Percentiles rank a stretch among this genome's conserved stretches.
phyloP scores from a whole-genome alignment of 1,140 invertebrate species.

The Cephus cinctus region DNA sequence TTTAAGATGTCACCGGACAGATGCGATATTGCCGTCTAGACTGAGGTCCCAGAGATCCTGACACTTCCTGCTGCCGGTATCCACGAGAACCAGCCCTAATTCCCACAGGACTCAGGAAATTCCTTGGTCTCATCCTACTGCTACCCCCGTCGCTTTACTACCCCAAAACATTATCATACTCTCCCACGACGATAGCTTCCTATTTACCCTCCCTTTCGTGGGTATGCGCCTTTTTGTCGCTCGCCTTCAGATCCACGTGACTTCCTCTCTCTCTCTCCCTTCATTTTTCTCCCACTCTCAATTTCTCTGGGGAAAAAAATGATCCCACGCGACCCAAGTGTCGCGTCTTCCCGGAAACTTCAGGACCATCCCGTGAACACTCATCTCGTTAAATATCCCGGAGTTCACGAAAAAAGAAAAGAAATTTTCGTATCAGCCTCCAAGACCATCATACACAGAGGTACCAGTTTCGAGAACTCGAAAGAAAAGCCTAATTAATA shows the following conservation, averaged over 20 bases:
- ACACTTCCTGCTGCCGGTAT: conserved; percentile 34
- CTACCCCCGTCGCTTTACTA: neutral
- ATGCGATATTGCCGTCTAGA: conserved; percentile 46
- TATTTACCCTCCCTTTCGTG: no score
- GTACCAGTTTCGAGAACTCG: no score
- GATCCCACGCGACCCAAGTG: conserved; percentile 3
- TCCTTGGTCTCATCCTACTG: no score
- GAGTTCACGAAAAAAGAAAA: no score
- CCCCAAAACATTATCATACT: conserved; percentile 37
- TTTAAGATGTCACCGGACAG: conserved; percentile 43
- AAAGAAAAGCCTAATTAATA: no score
- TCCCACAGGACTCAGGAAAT: conserved; percentile 32
- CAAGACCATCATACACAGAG: no score
- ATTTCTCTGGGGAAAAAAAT: neutral
- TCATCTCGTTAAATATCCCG: no score
- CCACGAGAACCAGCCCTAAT: conserved; percentile 15
- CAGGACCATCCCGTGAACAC: no score
- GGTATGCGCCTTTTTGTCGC: neutral
- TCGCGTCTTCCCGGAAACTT: conserved; percentile 5
- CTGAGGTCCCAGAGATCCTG: conserved; percentile 23
- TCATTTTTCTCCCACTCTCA: neutral
- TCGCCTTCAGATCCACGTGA: neutral
- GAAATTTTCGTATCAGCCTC: no score
- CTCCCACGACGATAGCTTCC: conserved; percentile 9
- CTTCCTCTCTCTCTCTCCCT: neutral